phyloP scores from a whole-genome alignment of 2,113 vertebrate species.

The Solea senegalensis region DNA sequence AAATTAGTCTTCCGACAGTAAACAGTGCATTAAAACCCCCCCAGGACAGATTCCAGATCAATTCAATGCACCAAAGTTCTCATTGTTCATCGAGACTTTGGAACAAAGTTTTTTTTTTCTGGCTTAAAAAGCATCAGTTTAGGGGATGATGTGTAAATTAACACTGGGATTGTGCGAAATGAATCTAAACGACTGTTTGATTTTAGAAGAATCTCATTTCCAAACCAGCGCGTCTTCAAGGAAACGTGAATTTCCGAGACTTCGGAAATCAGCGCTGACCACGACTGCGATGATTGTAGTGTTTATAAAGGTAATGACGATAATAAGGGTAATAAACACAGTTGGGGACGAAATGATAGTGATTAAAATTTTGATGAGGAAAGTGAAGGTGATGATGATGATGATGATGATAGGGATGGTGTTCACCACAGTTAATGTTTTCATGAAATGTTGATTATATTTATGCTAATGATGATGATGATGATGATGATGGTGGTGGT shows the following conservation, averaged over 20 bases:
- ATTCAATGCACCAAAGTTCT: conserved; percentile 24
- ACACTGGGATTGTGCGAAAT: neutral
- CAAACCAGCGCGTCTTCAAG: neutral
- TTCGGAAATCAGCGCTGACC: conserved; percentile 27
- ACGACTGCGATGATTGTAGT: conserved; percentile 24
- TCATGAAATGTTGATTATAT: conserved; percentile 55
- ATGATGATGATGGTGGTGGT: conserved; percentile 15
- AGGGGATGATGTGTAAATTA: neutral
- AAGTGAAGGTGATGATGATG: conserved; percentile 40
- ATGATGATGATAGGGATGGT: conserved; percentile 2
- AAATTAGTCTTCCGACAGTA: conserved; percentile 15
- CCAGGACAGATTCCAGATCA: conserved; percentile 21
- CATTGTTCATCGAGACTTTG: conserved; percentile 34
- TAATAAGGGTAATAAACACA: conserved; percentile 39
- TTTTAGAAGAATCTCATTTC: neutral
- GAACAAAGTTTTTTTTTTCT: conserved; percentile 40
- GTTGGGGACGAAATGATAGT: conserved; percentile 32
- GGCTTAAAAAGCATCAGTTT: neutral
- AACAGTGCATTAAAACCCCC: conserved; percentile 27
- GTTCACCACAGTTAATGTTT: conserved; percentile 24
- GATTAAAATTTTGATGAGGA: conserved; percentile 58
- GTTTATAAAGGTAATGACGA: conserved; percentile 35
- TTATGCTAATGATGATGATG: conserved; percentile 30
- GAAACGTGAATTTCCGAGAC: neutral
- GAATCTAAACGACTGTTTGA: conserved; percentile 32